phyloP scores from a whole-genome alignment of 2,797 vertebrate genomes.

The Rhincodon typus region DNA sequence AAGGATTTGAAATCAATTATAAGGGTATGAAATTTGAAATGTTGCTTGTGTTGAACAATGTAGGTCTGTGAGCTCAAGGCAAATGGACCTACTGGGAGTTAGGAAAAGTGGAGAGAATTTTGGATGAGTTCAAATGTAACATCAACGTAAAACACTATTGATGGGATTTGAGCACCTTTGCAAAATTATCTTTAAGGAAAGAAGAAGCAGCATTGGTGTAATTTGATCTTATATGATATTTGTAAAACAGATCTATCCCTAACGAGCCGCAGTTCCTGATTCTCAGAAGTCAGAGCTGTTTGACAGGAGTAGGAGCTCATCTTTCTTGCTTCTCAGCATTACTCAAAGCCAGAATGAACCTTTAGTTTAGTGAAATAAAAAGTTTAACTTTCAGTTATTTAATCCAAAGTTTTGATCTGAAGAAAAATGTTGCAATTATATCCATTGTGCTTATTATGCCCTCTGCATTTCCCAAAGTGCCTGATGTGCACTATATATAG shows the following conservation, averaged over 20 bases:
- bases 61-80: too few species aligned
- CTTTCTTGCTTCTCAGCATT: not conserved
- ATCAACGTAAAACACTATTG: not conserved
- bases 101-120: not conserved
- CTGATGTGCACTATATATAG: not conserved
- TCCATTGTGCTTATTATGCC: not conserved
- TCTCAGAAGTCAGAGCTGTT: not conserved
- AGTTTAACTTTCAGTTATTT: not conserved
- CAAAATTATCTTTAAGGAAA: not conserved
- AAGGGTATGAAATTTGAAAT: too few species aligned
- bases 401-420: not conserved
- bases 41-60: too few species aligned
- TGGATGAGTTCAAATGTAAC: not conserved
- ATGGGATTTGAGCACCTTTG: not conserved
- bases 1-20: too few species aligned
- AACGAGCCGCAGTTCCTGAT: too few species aligned
- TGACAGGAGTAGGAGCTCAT: not conserved
- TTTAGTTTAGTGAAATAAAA: too few species aligned
- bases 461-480: not conserved
- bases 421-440: not conserved
- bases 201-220: not conserved
- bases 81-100: not conserved
- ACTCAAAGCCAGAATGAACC: not conserved
- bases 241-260: not conserved
- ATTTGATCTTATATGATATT: not conserved